phyloP scores from a whole-genome alignment of 2,888 invertebrate species.

The Formica aserva region DNA sequence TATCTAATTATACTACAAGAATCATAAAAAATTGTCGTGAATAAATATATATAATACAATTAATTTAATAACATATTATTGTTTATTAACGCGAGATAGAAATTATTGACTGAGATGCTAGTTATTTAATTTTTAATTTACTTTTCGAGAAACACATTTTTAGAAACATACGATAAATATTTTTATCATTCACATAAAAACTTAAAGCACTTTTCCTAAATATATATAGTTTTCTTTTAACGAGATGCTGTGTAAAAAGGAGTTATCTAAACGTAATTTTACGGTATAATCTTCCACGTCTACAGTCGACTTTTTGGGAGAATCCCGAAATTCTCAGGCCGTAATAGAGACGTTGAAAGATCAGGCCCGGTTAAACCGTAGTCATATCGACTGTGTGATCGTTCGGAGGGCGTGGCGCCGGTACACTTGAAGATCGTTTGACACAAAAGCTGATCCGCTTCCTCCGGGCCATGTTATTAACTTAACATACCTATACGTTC shows the following conservation, averaged over 20 bases:
- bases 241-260: not conserved
- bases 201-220: not conserved
- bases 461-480: constrained; percentile 63
- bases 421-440: constrained; percentile 58
- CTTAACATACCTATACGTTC: constrained; percentile 54
- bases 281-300: not conserved
- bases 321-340: constrained; percentile 34
- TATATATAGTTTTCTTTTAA: not conserved
- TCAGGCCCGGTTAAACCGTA: constrained; percentile 34
- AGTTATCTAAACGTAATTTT: not conserved
- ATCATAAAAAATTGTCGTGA: not conserved
- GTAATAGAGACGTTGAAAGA: constrained; percentile 61
- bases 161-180: not conserved
- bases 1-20: not conserved
- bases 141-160: not conserved
- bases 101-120: too few relatives aligned
- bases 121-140: not conserved
- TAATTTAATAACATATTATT: constrained; percentile 7
- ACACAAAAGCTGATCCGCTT: constrained; percentile 57
- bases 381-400: constrained; percentile 52
- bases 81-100: not conserved
- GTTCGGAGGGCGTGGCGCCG: constrained; percentile 51
- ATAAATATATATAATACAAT: too few relatives aligned
- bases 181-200: not conserved
- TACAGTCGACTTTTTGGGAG: constrained; percentile 22